These are phyloP conservation scores for Takifugu rubripes DNA, from an alignment of 2,797 vertebrate species.

Conservation along the genomic window DNA sequence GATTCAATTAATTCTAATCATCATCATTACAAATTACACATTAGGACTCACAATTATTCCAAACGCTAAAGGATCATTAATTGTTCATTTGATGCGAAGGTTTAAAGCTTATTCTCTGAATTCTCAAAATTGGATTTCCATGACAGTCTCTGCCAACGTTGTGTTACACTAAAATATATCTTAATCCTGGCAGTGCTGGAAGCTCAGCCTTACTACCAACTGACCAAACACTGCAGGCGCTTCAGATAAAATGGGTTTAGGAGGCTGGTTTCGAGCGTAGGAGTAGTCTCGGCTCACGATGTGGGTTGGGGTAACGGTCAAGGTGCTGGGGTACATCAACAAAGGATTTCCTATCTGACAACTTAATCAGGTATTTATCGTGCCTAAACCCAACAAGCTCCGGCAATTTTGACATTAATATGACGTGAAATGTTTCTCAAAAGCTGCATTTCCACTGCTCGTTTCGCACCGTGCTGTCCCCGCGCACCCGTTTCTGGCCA, in stretches of 20 bases:
- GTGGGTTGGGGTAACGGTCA: not conserved
- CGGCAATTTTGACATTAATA: not conserved
- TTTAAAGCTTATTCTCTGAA: not conserved
- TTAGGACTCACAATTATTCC: not conserved
- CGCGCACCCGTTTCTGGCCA: not conserved
- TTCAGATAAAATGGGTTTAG: too few relatives aligned
- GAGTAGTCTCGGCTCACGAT: not conserved
- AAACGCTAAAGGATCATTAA: not conserved
- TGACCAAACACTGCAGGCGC: too few relatives aligned
- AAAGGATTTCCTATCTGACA: not conserved
- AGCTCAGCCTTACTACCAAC: not conserved
- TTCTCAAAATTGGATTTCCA: not conserved
- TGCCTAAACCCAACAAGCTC: not conserved
- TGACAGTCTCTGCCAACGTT: slow-evolving; percentile 1
- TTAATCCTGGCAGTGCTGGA: not conserved
- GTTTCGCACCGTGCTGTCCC: not conserved
- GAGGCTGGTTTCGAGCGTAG: not conserved
- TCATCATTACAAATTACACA: too few relatives aligned
- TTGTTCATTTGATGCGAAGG: slow-evolving; percentile 5
- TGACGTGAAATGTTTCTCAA: too few relatives aligned
- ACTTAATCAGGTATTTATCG: not conserved
- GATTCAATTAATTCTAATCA: too few relatives aligned
- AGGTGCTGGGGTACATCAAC: not conserved
- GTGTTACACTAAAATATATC: not conserved
- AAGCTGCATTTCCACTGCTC: not conserved